Conservation (phyloP, 2,888 invertebrate genomes). For the Drosophila formosana region DNA sequence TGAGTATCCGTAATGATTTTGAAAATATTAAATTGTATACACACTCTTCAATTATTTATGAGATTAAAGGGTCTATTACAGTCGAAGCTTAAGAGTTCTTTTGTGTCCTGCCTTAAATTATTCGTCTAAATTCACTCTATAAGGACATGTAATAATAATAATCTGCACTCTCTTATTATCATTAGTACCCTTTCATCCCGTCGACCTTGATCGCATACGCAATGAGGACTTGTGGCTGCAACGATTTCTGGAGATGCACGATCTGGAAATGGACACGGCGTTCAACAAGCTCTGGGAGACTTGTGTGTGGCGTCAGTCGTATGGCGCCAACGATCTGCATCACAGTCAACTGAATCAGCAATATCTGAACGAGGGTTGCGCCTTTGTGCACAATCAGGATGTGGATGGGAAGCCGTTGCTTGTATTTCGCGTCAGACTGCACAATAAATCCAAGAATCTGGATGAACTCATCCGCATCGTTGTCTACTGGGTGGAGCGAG, state of each 20-base stretch:
- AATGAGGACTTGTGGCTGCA: conserved; percentile 90
- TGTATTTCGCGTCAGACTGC: conserved; percentile 92
- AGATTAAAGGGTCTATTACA: too few species aligned
- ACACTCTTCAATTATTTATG: too few species aligned
- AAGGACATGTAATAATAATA: neutral
- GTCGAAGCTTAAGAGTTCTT: too few species aligned
- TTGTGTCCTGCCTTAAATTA: too few species aligned
- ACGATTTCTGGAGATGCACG: conserved; percentile 90
- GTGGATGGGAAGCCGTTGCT: conserved; percentile 92
- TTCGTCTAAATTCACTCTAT: too few species aligned
- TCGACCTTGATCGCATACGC: conserved; percentile 90
- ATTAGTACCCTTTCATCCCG: conserved; percentile 86
- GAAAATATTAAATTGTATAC: too few species aligned
- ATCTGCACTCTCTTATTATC: neutral
- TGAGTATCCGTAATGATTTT: too few species aligned
- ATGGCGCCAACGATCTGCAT: conserved; percentile 90
- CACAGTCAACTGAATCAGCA: conserved; percentile 90
- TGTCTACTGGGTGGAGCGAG: conserved; percentile 90
- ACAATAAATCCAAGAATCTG: conserved; percentile 91
- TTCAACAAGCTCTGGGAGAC: conserved; percentile 92
- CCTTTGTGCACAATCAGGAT: conserved; percentile 92
- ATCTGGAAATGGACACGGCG: conserved; percentile 89
- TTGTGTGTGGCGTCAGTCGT: conserved; percentile 92
- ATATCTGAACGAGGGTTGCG: conserved; percentile 90
- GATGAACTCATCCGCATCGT: conserved; percentile 92